A percentile compares a stretch with the other conserved stretches of the same genome.
These are phyloP conservation scores for Podiceps cristatus DNA, from an alignment of 2,113 vertebrate genomes.

Conservation along the genomic window DNA sequence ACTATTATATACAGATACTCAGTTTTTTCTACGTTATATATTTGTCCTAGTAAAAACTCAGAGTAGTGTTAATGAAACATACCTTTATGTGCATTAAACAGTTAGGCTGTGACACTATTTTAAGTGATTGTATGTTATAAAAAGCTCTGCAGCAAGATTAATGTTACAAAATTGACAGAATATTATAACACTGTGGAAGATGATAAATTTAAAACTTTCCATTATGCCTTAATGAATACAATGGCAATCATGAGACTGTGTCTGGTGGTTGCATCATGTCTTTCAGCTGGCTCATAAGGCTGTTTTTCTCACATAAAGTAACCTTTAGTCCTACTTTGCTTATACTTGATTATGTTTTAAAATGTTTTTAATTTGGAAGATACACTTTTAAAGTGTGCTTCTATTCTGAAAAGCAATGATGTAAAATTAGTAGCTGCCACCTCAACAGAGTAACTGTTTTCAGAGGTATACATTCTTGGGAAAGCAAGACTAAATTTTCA, in stretches of 20 bases:
- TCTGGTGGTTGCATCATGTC: conserved; percentile 16
- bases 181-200: conserved; percentile 65
- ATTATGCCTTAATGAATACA: conserved; percentile 36
- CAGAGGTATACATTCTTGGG: background rate
- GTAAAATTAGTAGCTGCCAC: background rate
- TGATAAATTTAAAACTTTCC: conserved; percentile 61
- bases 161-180: conserved; percentile 70
- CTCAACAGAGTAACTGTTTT: background rate
- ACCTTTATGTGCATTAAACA: conserved; percentile 64
- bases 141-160: conserved; percentile 67
- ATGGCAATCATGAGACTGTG: conserved; percentile 15
- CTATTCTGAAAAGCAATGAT: background rate
- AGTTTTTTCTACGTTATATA: conserved; percentile 17
- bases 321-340: background rate
- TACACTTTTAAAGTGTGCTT: background rate
- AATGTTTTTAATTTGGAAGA: background rate
- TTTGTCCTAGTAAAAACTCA: conserved; percentile 63
- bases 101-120: conserved; percentile 47
- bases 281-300: background rate
- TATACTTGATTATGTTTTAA: background rate
- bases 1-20: background rate
- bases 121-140: conserved; percentile 73
- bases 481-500: background rate
- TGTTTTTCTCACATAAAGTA: background rate
- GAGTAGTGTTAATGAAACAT: conserved; percentile 63